Evolutionary conservation across 2,888 invertebrate species (phyloP).

Genomic region (Eucriotettix oculatus): DNA sequence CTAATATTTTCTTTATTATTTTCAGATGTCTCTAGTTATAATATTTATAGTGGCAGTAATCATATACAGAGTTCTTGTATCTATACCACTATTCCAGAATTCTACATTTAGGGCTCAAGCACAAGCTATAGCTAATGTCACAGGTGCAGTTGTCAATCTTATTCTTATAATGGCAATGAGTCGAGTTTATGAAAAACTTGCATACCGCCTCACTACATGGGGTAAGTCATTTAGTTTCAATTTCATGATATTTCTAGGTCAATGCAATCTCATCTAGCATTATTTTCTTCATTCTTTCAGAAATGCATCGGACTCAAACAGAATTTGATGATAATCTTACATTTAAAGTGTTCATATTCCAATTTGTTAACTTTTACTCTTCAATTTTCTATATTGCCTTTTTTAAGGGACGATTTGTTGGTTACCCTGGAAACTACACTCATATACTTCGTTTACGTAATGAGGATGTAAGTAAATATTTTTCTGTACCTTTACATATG

Average conservation of each 20-base stretch:
- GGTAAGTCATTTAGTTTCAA: slow-evolving; percentile 21
- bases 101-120: slow-evolving; percentile 25
- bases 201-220: slow-evolving; percentile 34
- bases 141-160: slow-evolving; percentile 35
- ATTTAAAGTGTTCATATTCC: slow-evolving; percentile 40
- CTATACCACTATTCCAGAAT: slow-evolving; percentile 33
- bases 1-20: background rate
- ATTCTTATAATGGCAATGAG: slow-evolving; percentile 36
- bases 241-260: no score
- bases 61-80: slow-evolving; percentile 34
- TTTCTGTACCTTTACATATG: background rate
- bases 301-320: slow-evolving; percentile 33
- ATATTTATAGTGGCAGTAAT: slow-evolving; percentile 38
- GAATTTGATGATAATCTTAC: slow-evolving; percentile 41
- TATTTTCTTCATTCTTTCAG: slow-evolving; percentile 16
- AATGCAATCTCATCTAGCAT: background rate
- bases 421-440: slow-evolving; percentile 34
- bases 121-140: slow-evolving; percentile 30
- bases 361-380: slow-evolving; percentile 43
- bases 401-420: slow-evolving; percentile 34
- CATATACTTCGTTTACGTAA: slow-evolving; percentile 31
- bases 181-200: slow-evolving; percentile 34
- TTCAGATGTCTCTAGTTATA: slow-evolving; percentile 32
- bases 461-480: slow-evolving; percentile 29
- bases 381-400: slow-evolving; percentile 44